These are phyloP conservation scores for Oikopleura vanhoeffeni DNA, from an alignment of 23 tunicate species.

Conservation along the genomic window DNA sequence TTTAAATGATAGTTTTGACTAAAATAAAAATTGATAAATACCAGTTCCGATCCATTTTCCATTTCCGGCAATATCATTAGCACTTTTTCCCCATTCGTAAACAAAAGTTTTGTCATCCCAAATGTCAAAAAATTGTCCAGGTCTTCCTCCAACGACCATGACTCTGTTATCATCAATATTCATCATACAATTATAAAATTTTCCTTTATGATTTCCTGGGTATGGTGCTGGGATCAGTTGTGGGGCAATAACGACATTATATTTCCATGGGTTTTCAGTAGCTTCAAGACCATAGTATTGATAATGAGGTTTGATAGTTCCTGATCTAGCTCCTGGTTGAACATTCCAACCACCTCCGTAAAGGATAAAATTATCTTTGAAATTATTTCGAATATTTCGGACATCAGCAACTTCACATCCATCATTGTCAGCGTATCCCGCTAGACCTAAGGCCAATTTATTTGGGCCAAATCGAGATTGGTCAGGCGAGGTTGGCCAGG, in stretches of 20 bases:
- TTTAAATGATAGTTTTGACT: neutral
- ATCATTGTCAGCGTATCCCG: neutral
- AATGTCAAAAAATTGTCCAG: slow-evolving; percentile 9
- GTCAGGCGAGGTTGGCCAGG: neutral
- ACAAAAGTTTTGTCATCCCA: slow-evolving; percentile 1
- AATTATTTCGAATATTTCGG: neutral
- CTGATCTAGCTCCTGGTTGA: neutral
- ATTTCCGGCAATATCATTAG: neutral
- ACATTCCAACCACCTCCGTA: slow-evolving; percentile 7
- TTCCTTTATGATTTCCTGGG: neutral
- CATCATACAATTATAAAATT: slow-evolving; percentile 11
- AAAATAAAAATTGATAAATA: neutral
- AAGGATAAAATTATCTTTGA: neutral
- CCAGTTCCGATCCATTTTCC: slow-evolving; percentile 14
- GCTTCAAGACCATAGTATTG: slow-evolving; percentile 10
- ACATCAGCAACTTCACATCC: neutral
- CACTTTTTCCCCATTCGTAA: neutral
- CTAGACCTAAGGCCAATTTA: neutral
- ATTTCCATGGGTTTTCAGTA: neutral
- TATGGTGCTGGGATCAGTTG: neutral
- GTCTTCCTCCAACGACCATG: slow-evolving; percentile 11
- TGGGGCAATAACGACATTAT: neutral
- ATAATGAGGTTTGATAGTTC: neutral
- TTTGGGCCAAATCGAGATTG: neutral
- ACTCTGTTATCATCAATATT: slow-evolving; percentile 5